phyloP scores from a whole-genome alignment of 2,888 invertebrate genomes.

The Patella depressa region DNA sequence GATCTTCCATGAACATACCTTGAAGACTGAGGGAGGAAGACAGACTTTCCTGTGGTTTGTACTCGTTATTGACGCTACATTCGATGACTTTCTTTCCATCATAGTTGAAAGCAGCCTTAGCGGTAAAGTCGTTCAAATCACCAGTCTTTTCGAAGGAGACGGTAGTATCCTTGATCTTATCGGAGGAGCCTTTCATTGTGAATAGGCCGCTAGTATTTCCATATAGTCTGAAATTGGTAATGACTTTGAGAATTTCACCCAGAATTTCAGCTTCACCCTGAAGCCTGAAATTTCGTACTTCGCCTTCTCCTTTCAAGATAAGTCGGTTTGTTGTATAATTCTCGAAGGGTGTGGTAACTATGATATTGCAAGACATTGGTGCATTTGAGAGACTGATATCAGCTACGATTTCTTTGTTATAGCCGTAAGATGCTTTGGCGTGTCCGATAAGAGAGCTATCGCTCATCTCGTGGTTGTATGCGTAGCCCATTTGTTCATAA shows the following conservation, averaged over 20 bases:
- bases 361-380: neutral
- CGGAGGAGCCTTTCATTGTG: neutral
- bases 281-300: neutral
- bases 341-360: neutral
- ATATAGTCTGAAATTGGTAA: neutral
- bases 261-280: neutral
- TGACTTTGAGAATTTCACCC: neutral
- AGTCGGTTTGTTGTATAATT: neutral
- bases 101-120: conserved; percentile 41
- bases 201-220: neutral
- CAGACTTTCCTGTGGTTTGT: neutral
- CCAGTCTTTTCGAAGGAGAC: conserved; percentile 34
- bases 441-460: neutral
- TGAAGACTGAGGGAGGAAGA: neutral
- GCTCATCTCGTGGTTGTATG: neutral
- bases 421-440: neutral
- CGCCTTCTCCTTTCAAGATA: neutral
- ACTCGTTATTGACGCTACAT: conserved; percentile 22
- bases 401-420: neutral
- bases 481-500: conserved; percentile 12
- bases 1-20: neutral
- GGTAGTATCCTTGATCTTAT: neutral
- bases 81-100: conserved; percentile 37
- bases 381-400: neutral
- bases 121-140: conserved; percentile 34